Evolutionary conservation across 2,888 invertebrate genomes (phyloP).

Genomic region (Sicus ferrugineus): DNA sequence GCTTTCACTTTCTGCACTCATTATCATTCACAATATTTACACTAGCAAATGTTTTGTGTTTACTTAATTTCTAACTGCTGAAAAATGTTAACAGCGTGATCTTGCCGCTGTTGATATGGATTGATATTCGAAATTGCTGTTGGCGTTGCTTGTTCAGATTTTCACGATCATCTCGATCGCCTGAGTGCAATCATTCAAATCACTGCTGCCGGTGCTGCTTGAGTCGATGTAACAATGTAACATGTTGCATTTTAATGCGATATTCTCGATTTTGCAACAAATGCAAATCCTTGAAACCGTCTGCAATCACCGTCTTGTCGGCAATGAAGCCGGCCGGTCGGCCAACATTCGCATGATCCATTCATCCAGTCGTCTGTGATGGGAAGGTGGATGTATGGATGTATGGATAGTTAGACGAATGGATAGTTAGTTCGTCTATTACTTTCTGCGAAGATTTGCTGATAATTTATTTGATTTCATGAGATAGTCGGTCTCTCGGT

Average conservation of each 20-base stretch:
- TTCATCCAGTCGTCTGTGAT: not conserved
- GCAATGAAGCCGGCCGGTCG: not conserved
- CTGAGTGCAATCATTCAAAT: conserved; percentile 19
- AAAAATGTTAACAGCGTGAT: conserved; percentile 29
- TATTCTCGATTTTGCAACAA: conserved; percentile 26
- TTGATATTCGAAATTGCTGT: conserved; percentile 11
- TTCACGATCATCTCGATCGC: conserved; percentile 16
- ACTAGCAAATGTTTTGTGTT: conserved; percentile 27
- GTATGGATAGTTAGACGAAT: not conserved
- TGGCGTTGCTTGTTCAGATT: conserved; percentile 7
- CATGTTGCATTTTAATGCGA: conserved; percentile 15
- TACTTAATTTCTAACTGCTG: conserved; percentile 21
- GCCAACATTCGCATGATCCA: not conserved
- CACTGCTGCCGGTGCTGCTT: not conserved
- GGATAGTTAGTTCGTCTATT: conserved; percentile 20
- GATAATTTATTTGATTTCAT: conserved; percentile 28
- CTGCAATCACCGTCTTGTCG: conserved; percentile 12
- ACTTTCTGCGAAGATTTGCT: conserved; percentile 24
- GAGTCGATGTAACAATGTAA: not conserved
- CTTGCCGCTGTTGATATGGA: conserved; percentile 11
- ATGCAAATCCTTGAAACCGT: conserved; percentile 21
- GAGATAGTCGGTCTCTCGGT: not conserved
- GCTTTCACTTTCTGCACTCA: conserved; percentile 32
- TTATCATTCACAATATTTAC: conserved; percentile 34
- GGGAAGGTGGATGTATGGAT: not conserved